A percentile compares a stretch with the other conserved stretches of the same genome.
phyloP scores from a whole-genome alignment of 2,113 vertebrate genomes.

The Erythrolamprus reginae region DNA sequence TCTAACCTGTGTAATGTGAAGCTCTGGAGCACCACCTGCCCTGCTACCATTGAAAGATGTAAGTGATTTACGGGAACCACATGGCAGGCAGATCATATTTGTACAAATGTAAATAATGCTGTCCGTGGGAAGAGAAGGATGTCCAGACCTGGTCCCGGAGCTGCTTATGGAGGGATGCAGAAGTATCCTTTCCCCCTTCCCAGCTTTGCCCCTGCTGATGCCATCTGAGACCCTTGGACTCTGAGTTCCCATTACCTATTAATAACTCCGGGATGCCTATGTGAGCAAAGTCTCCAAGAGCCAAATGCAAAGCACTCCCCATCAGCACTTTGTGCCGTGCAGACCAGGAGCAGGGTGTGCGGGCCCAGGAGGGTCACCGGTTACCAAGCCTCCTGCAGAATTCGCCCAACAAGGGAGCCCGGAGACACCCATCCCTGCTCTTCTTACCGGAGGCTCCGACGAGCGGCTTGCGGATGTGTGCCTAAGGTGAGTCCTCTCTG shows the following conservation, averaged over 20 bases:
- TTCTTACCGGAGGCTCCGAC: not conserved
- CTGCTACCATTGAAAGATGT: not conserved
- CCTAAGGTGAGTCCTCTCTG: slow-evolving; percentile 53
- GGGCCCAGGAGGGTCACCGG: slow-evolving; percentile 9
- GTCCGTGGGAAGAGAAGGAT: not conserved
- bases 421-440: slow-evolving; percentile 25
- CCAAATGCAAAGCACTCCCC: slow-evolving; percentile 77
- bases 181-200: slow-evolving; percentile 43
- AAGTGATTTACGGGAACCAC: not conserved
- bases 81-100: not conserved
- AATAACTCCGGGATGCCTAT: slow-evolving; percentile 84
- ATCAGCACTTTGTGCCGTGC: slow-evolving; percentile 79
- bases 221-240: slow-evolving; percentile 66
- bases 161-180: slow-evolving; percentile 16
- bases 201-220: slow-evolving; percentile 55
- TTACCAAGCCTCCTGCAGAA: slow-evolving; percentile 31
- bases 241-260: slow-evolving; percentile 70
- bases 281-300: slow-evolving; percentile 77
- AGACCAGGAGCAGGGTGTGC: slow-evolving; percentile 53
- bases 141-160: not conserved
- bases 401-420: slow-evolving; percentile 20
- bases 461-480: not conserved
- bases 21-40: not conserved
- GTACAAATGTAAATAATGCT: not conserved
- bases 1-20: not conserved